A percentile compares a stretch with the other conserved stretches of the same genome.
Evolutionary conservation across 2,113 vertebrate genomes (phyloP).

Genomic region (Cynocephalus volans): DNA sequence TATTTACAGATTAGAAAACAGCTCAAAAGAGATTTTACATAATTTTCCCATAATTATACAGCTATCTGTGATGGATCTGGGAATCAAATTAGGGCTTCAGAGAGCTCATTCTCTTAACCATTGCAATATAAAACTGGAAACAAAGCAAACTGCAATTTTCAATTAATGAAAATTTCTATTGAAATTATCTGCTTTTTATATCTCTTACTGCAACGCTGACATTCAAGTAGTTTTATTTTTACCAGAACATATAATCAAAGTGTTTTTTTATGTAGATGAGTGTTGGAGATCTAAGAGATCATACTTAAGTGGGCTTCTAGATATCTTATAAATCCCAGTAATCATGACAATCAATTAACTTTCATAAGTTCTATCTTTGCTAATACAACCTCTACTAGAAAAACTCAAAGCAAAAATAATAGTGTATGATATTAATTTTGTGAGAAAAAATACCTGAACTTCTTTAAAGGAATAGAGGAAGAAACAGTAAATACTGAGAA

Average conservation of each 20-base stretch:
- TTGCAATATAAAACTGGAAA: background rate
- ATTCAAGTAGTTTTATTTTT: background rate
- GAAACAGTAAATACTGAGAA: background rate
- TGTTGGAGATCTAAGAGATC: background rate
- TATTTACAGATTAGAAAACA: constrained; percentile 43
- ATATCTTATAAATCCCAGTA: background rate
- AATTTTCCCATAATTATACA: background rate
- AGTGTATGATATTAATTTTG: background rate
- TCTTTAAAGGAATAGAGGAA: background rate
- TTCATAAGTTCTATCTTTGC: background rate
- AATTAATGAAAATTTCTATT: background rate
- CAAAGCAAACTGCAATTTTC: background rate
- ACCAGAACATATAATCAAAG: background rate
- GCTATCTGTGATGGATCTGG: background rate
- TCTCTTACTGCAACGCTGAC: background rate
- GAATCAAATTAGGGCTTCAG: background rate
- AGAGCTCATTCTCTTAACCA: background rate
- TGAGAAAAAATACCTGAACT: background rate
- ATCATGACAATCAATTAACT: background rate
- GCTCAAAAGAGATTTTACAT: background rate
- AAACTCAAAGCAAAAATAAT: background rate
- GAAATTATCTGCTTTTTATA: background rate
- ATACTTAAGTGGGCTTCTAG: background rate
- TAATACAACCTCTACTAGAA: background rate
- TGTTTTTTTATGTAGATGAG: background rate